Percentiles rank a stretch among this genome's conserved stretches.
Evolutionary conservation across 2,113 vertebrate genomes (phyloP).

Genomic region (Colius striatus): DNA sequence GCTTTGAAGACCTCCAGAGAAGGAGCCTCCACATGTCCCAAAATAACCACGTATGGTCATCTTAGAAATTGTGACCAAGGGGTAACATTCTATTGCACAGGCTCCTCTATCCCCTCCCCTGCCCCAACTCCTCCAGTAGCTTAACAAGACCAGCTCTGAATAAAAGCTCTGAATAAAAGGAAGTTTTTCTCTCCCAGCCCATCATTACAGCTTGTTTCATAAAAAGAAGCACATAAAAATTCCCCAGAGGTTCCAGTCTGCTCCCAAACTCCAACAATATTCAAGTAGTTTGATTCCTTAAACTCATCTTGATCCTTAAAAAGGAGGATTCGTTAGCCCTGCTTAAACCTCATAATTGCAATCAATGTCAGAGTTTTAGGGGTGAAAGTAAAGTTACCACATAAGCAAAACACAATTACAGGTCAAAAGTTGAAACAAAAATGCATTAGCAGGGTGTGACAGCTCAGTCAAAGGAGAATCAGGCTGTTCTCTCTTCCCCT

Average conservation of each 20-base stretch:
- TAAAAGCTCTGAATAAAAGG: neutral
- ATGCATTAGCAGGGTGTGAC: neutral
- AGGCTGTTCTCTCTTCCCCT: neutral
- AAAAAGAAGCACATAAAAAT: neutral
- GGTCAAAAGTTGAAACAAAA: neutral
- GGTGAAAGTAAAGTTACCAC: neutral
- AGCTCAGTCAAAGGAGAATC: neutral
- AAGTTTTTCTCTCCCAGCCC: neutral
- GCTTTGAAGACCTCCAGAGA: too few species aligned
- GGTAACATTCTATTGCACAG: neutral
- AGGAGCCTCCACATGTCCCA: neutral
- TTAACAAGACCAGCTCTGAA: neutral
- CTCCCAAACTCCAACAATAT: neutral
- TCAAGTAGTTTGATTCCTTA: neutral
- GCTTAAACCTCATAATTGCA: neutral
- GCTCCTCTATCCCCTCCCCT: neutral
- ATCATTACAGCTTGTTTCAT: neutral
- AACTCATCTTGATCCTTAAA: neutral
- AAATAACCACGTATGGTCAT: accelerated
- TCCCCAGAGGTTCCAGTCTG: neutral
- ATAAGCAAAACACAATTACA: neutral
- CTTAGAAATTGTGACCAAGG: neutral
- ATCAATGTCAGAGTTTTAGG: neutral
- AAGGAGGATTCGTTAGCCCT: neutral
- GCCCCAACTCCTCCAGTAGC: neutral